Percentiles rank a stretch among this genome's conserved stretches.
Evolutionary conservation across 2,797 vertebrate species (phyloP).

Genomic region (Manis pentadactyla): DNA sequence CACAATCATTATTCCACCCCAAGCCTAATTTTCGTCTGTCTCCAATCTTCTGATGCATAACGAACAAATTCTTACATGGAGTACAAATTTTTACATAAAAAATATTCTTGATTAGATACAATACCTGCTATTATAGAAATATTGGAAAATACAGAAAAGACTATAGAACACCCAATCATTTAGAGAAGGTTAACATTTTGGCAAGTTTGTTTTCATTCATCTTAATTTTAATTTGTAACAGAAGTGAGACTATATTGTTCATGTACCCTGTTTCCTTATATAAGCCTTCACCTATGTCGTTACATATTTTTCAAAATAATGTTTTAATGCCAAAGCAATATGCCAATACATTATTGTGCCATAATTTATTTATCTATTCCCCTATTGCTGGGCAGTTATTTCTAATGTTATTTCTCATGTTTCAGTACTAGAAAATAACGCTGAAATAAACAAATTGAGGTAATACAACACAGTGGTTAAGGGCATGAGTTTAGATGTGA

Average conservation of each 20-base stretch:
- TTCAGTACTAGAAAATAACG: neutral
- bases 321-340: neutral
- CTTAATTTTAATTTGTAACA: constrained; percentile 6
- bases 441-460: no score
- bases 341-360: neutral
- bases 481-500: neutral
- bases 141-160: neutral
- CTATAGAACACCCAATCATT: neutral
- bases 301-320: neutral
- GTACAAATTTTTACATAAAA: no score
- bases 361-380: neutral
- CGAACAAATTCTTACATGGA: no score
- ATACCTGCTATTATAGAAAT: neutral
- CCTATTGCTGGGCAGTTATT: neutral
- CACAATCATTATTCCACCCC: no score
- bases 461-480: neutral
- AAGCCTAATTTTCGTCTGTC: no score
- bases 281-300: neutral
- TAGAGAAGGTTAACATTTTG: neutral
- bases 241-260: neutral
- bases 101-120: neutral
- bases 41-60: no score
- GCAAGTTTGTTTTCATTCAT: neutral
- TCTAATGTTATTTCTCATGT: neutral
- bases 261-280: neutral